A percentile compares a stretch with the other conserved stretches of the same genome.
These are phyloP conservation scores for Jaculus jaculus DNA, from an alignment of 2,113 vertebrate species.

Conservation along the genomic window DNA sequence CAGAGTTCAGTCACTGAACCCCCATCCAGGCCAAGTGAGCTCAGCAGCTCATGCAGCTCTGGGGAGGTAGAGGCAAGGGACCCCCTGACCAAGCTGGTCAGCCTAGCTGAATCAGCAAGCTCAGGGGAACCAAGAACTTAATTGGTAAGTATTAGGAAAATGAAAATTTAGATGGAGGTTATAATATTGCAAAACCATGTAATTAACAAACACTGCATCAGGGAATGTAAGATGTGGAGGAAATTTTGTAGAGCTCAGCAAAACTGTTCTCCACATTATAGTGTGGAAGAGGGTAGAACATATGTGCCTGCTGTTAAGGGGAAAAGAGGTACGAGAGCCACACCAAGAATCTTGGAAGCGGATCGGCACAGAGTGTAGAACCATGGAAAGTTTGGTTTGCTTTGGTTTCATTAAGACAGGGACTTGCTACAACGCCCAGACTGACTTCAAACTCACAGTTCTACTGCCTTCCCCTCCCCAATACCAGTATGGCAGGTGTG, in stretches of 20 bases:
- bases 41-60: no score
- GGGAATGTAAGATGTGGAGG: not conserved
- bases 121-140: not conserved
- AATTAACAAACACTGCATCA: not conserved
- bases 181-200: not conserved
- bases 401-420: not conserved
- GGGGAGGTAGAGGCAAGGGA: no score
- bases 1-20: no score
- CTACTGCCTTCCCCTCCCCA: not conserved
- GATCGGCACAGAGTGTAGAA: not conserved
- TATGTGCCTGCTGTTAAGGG: no score
- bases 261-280: not conserved
- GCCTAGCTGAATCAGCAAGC: no score
- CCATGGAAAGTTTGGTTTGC: not conserved
- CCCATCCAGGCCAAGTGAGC: no score
- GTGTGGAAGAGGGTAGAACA: not conserved
- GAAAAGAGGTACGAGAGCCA: not conserved
- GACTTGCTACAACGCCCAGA: no score
- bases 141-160: not conserved
- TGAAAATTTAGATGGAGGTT: not conserved
- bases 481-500: not conserved
- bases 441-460: not conserved
- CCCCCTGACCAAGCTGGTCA: no score
- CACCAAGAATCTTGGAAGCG: not conserved
- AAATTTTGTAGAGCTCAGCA: not conserved